A percentile compares a stretch with the other conserved stretches of the same genome.
phyloP scores from a whole-genome alignment of 1,140 invertebrate genomes.

The Drosophila serrata region DNA sequence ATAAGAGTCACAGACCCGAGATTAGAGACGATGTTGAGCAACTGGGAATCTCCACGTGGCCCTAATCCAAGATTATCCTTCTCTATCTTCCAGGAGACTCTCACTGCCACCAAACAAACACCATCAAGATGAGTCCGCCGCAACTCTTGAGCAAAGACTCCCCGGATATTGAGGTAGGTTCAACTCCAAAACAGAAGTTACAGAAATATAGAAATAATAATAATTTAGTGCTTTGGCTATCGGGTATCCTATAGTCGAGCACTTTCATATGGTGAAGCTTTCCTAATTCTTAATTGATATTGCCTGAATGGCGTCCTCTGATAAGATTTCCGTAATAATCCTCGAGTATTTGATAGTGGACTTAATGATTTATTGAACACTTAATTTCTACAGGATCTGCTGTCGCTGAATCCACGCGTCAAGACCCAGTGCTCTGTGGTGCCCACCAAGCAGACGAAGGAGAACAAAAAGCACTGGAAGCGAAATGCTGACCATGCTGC shows the following conservation, averaged over 20 bases:
- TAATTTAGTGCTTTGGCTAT: background rate
- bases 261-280: too few species aligned
- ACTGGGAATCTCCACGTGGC: constrained; percentile 13
- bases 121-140: constrained; percentile 81
- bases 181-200: too few species aligned
- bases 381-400: constrained; percentile 89
- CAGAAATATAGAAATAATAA: background rate
- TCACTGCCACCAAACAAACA: background rate
- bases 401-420: constrained; percentile 94
- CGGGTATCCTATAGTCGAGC: background rate
- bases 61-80: background rate
- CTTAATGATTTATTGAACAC: background rate
- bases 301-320: background rate
- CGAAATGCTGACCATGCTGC: constrained; percentile 92
- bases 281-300: background rate
- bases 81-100: background rate
- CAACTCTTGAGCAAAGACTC: constrained; percentile 88
- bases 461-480: constrained; percentile 97
- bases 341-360: background rate
- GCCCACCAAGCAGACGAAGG: constrained; percentile 93
- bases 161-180: constrained; percentile 90
- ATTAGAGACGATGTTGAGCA: background rate
- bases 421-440: constrained; percentile 91
- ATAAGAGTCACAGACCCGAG: constrained; percentile 23
- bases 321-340: background rate